phyloP scores from a whole-genome alignment of 2,888 invertebrate species.

The Phlogophora meticulosa region DNA sequence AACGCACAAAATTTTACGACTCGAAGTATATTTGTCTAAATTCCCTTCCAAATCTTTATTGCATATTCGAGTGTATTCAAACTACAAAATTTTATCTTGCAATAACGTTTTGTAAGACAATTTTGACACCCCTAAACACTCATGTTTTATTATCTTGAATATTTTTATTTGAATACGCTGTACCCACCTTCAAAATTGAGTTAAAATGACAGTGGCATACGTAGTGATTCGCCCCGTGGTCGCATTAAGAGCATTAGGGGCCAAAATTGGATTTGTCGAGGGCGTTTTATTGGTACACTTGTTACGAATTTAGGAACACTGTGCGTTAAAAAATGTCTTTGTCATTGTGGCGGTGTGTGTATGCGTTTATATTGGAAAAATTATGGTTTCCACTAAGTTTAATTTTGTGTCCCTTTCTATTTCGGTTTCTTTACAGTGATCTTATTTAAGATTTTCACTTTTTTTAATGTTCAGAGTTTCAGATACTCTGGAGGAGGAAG shows the following conservation, averaged over 20 bases:
- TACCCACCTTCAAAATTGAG: constrained; percentile 87
- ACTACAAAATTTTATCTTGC: constrained; percentile 79
- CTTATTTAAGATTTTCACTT: background rate
- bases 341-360: constrained; percentile 69
- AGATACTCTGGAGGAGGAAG: no score
- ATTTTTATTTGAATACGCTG: constrained; percentile 85
- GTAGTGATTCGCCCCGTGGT: constrained; percentile 90
- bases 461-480: no score
- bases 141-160: constrained; percentile 87
- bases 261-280: constrained; percentile 89
- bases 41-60: constrained; percentile 82
- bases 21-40: constrained; percentile 73
- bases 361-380: constrained; percentile 57
- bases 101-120: constrained; percentile 80
- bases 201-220: constrained; percentile 91
- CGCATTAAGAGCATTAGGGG: constrained; percentile 90
- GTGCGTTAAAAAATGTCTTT: constrained; percentile 82
- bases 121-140: constrained; percentile 86
- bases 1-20: constrained; percentile 69
- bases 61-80: constrained; percentile 83
- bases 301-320: constrained; percentile 85
- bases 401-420: constrained; percentile 3
- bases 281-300: constrained; percentile 90
- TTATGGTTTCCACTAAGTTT: constrained; percentile 37
- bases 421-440: background rate